Conservation (phyloP, 1,140 invertebrate species). For the Helicorthomorpha holstii region DNA sequence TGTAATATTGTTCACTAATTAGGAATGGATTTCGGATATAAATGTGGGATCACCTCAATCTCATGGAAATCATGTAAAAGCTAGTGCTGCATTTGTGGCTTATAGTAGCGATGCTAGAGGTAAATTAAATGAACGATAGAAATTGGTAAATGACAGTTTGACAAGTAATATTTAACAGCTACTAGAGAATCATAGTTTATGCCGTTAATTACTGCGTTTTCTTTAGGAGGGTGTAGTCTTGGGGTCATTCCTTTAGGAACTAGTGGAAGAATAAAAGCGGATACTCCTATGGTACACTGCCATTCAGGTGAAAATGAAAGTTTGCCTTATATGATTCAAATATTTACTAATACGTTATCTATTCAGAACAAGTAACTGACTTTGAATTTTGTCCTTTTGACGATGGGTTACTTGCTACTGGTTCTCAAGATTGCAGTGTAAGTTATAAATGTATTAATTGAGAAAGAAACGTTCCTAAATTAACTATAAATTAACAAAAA, state of each 20-base stretch:
- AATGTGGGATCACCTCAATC: constrained; percentile 77
- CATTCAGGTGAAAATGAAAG: constrained; percentile 17
- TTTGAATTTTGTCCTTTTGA: constrained; percentile 90
- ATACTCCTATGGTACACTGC: constrained; percentile 52
- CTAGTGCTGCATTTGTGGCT: constrained; percentile 78
- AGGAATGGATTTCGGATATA: constrained; percentile 70
- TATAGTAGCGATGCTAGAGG: constrained; percentile 61
- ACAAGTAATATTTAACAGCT: too few species aligned
- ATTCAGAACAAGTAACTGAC: constrained; percentile 81
- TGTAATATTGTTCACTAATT: constrained; percentile 1
- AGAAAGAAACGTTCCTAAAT: background rate
- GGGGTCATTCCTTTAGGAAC: constrained; percentile 69
- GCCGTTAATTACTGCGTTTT: too few species aligned
- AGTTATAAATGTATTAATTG: constrained; percentile 18
- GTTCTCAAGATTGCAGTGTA: constrained; percentile 75
- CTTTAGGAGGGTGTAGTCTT: constrained; percentile 58
- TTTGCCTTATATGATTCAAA: background rate
- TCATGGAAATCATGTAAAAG: constrained; percentile 83
- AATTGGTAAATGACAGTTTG: too few species aligned
- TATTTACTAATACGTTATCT: constrained; percentile 33
- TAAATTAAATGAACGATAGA: too few species aligned
- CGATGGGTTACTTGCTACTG: constrained; percentile 73
- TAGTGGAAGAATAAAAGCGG: constrained; percentile 66
- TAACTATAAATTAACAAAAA: too few species aligned
- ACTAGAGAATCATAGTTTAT: too few species aligned